Base-by-base conservation (phyloP, 2,888 invertebrate genomes). In the Ochropleura plecta region DNA sequence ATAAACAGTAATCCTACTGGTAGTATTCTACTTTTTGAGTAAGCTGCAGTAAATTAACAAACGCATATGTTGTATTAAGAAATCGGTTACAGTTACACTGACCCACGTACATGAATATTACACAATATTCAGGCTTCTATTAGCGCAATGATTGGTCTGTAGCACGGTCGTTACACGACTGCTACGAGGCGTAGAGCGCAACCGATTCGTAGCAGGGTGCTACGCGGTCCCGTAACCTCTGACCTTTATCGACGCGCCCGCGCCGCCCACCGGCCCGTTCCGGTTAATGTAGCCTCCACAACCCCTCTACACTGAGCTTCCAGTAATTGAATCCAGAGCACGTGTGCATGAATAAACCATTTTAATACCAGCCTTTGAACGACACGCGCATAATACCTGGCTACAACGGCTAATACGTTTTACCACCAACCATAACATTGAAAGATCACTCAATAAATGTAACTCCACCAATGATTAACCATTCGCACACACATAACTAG, bases 271-370 rank as follows among this genome's bases (percentile, higher is more conserved):
- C 69, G 76, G 73, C 81, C 79, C 87, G 85, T 88, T 89, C 88
- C 86, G 87, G 86, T 86, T 89, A 90, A 88, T 88, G 83, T 85
- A 87, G 76, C 88, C 84, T 78, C 84, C 86, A 82, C 82, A 77
- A 46, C 77, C 82, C 79, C 82, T 82, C 81, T 77, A 76, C 73
- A 68, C 86, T 86, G 76, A 86, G 88, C 88, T 91, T 87, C 83
- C 86, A 88, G 90, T 93, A 93, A 94, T 94, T 94, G 91, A 94
- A 93, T 92, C 88, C 85, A 85, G 86, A 89, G 86, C 91, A 91
- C 90, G 89, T 91, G 90, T 89, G 91, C 91, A 92, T 93, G 92
- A 92, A 94, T 93, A 92, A 92, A 90, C 90, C 89, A 91, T 92
- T 89, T 89, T 88, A 89, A 87, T 79, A 81, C 68, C 59, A 75